phyloP scores from a whole-genome alignment of 1,140 invertebrate species.

The Pseudomyrmex pallidus region DNA sequence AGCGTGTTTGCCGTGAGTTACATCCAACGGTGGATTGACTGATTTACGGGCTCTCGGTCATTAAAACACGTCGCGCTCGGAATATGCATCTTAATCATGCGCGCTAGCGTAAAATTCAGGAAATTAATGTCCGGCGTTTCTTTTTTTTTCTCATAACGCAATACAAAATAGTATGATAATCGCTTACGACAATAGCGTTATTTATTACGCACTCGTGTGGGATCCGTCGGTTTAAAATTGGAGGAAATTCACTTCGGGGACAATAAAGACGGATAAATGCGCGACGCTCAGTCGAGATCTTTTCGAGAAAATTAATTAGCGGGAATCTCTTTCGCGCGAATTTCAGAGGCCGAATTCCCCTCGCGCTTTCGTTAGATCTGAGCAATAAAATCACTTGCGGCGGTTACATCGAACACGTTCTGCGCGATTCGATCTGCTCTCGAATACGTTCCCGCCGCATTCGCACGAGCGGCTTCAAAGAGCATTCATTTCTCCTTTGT shows the following conservation, averaged over 20 bases:
- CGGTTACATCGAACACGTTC: neutral
- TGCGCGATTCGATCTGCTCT: slow-evolving; percentile 20
- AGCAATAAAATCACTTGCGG: neutral
- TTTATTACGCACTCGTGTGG: neutral
- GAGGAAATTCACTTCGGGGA: neutral
- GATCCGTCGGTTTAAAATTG: neutral
- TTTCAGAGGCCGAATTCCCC: neutral
- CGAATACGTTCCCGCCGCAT: slow-evolving; percentile 11
- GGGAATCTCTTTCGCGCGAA: neutral
- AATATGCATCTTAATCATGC: slow-evolving; percentile 25
- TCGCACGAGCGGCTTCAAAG: slow-evolving; percentile 5
- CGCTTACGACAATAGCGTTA: neutral
- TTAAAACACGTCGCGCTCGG: slow-evolving; percentile 1
- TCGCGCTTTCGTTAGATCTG: neutral
- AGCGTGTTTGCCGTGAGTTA: slow-evolving; percentile 38
- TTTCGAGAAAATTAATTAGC: neutral
- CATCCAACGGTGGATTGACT: slow-evolving; percentile 33
- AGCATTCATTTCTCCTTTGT: slow-evolving; percentile 48
- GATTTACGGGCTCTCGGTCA: slow-evolving; percentile 19
- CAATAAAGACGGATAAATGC: neutral
- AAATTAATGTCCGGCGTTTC: neutral
- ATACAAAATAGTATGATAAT: neutral
- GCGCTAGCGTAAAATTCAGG: neutral
- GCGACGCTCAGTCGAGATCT: neutral
- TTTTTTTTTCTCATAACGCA: neutral